Evolutionary conservation across 35 echinoderm and acorn worm genomes (phyloP).

Genomic region (Ophiothrix spiculata): DNA sequence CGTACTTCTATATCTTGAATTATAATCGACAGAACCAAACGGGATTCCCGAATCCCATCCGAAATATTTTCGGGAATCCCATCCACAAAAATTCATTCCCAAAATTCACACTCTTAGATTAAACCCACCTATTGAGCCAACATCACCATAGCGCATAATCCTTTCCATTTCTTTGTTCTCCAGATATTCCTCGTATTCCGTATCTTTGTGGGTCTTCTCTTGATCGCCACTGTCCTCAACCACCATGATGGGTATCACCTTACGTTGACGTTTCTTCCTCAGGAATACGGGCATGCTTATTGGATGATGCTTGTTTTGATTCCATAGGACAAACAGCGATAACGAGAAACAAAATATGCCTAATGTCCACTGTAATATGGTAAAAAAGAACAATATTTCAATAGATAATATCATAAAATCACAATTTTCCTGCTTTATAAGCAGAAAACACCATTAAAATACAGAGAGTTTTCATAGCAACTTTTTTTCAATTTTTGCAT

Average conservation of each 20-base stretch:
- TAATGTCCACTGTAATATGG: background rate
- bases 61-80: too few species aligned
- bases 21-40: too few species aligned
- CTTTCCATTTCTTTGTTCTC: background rate
- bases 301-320: background rate
- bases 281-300: background rate
- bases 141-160: background rate
- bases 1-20: too few species aligned
- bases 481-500: too few species aligned
- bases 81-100: too few species aligned
- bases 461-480: too few species aligned
- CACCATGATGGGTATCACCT: background rate
- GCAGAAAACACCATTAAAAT: too few species aligned
- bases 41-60: too few species aligned
- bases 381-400: background rate
- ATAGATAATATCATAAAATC: background rate
- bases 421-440: background rate
- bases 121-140: too few species aligned
- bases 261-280: background rate
- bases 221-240: background rate
- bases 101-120: too few species aligned
- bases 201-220: too few species aligned
- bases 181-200: too few species aligned
- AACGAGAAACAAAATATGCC: background rate
- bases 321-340: background rate